A percentile compares a stretch with the other conserved stretches of the same genome.
Evolutionary conservation across 92 coral and sea anemone genomes (phyloP).

Genomic region (Epizoanthus scotinus): DNA sequence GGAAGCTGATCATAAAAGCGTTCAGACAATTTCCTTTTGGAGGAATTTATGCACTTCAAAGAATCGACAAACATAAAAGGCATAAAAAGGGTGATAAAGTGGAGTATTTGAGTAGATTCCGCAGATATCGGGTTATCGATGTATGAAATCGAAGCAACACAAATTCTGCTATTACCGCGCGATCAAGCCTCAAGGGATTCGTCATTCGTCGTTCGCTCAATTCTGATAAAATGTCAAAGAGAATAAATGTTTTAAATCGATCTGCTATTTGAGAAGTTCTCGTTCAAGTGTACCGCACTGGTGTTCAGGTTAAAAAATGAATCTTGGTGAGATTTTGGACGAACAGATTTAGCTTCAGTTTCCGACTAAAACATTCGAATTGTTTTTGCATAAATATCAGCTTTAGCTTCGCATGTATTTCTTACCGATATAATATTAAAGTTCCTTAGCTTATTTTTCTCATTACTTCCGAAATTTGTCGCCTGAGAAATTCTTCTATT

Average conservation of each 20-base stretch:
- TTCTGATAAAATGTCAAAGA: neutral
- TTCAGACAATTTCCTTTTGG: constrained; percentile 22
- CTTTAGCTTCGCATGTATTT: neutral
- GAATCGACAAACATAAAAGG: constrained; percentile 2
- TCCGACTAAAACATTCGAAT: no score
- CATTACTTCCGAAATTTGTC: neutral
- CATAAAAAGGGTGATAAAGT: constrained; percentile 17
- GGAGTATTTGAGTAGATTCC: constrained; percentile 13
- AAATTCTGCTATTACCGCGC: neutral
- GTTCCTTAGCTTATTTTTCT: neutral
- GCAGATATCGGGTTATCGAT: constrained; percentile 21
- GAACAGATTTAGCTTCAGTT: no score
- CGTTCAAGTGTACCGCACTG: no score
- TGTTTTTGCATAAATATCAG: neutral
- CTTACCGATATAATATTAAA: neutral
- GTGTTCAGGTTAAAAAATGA: no score
- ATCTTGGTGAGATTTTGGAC: no score
- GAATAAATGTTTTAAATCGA: constrained; percentile 7
- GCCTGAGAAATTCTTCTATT: constrained; percentile 8
- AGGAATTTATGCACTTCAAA: neutral
- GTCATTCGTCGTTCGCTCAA: neutral
- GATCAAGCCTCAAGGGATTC: neutral
- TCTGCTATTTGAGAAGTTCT: neutral
- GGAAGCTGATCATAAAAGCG: neutral
- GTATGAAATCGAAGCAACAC: neutral